Conservation (phyloP, 2,888 invertebrate species). For the Phymatocera aterrima region DNA sequence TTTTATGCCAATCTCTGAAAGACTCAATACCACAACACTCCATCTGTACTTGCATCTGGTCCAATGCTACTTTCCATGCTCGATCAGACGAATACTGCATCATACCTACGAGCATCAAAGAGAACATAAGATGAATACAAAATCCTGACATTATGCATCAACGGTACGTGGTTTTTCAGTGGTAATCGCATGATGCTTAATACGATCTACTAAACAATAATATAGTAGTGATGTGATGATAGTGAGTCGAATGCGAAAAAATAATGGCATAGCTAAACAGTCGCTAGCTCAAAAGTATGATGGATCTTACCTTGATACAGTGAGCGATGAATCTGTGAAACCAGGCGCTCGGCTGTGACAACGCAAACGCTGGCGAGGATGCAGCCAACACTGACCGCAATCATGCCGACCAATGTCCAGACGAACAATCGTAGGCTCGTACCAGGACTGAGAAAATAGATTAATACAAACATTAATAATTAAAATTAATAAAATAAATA, state of each 20-base stretch:
- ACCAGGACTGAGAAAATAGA: not conserved
- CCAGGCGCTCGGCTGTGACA: conserved; percentile 4
- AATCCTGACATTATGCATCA: not conserved
- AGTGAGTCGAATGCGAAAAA: not conserved
- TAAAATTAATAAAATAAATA: too few relatives aligned
- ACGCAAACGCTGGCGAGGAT: conserved; percentile 3
- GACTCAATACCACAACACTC: conserved; percentile 79
- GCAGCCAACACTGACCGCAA: conserved; percentile 15
- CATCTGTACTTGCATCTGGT: conserved; percentile 77
- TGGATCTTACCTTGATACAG: conserved; percentile 16
- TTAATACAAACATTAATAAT: not conserved
- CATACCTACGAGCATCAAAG: conserved; percentile 65
- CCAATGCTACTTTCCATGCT: conserved; percentile 78
- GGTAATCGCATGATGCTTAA: too few relatives aligned
- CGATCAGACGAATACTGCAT: conserved; percentile 78
- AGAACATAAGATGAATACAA: not conserved
- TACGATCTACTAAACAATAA: too few relatives aligned
- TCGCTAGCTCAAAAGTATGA: not conserved
- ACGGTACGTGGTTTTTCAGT: not conserved
- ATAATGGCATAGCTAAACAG: not conserved
- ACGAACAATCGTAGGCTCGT: conserved; percentile 17
- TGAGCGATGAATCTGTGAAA: conserved; percentile 22
- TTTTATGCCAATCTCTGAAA: conserved; percentile 76
- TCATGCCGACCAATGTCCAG: conserved; percentile 13
- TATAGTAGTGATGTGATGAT: too few relatives aligned